Base-by-base conservation (phyloP, 2,113 vertebrate genomes). In the Psephotus haematonotus region DNA sequence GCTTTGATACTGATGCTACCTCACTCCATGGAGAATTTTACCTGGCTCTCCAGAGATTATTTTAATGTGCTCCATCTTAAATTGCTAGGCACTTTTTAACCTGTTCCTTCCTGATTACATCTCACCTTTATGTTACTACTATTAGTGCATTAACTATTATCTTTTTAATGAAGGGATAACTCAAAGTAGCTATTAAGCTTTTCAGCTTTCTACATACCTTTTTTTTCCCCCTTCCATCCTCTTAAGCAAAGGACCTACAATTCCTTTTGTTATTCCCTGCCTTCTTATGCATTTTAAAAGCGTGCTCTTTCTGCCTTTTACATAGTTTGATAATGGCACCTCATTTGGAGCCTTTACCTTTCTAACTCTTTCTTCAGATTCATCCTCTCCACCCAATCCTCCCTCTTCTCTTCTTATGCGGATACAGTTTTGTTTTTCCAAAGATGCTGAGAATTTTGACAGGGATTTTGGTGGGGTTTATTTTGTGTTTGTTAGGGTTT, bases 41-140 rank as follows among this genome's bases (percentile, higher is more conserved):
- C 65, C 83, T 92, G 63, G 57, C 76, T 91, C 96, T 89, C 93
- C 78, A 53, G 95, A 95, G 93, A 84, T 93, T 91, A 93, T 93
- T 97, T 91, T 94, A 92, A 95, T 91, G 95, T 91, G 91, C 92
- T 96, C 91, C 74, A 82, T 84, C 88, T 94, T 96, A 95, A 93
- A 97, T 89, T 50, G 70, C 63, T 89, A 95, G 84, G 63, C 59
- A 82, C 86, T 87, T 92, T 96, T 96, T 95, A 96, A 96, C 95
- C 93, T 95, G 37, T 97, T 97, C 82, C 79, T 95, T 94, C 93
- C 95, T 91, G 85, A 95, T 93, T 95, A 70, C 78, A 76, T 91
- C 93, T 96, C 93, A 95, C 85, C 76, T 85, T 70, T 53, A 62
- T 22, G 20, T 76, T 90, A 88, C 75, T 82, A 75, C 70, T 91